A percentile compares a stretch with the other conserved stretches of the same genome.
Conservation (phyloP, 1,140 invertebrate species). For the Trypoxylus dichotomus region DNA sequence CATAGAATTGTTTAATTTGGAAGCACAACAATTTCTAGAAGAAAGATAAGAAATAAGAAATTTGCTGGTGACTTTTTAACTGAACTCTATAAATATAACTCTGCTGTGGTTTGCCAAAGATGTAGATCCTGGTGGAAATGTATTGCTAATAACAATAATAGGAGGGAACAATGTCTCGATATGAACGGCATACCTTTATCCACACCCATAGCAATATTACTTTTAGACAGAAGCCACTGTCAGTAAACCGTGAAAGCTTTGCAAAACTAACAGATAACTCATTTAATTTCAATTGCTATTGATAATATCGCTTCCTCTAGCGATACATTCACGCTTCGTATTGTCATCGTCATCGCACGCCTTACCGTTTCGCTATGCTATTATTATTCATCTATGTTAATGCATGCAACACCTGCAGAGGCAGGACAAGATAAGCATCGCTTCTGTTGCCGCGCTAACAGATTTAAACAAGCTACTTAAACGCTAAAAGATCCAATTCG, state of each 20-base stretch:
- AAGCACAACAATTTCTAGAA: no score
- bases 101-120: no score
- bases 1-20: no score
- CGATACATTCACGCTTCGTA: background rate
- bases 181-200: no score
- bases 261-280: background rate
- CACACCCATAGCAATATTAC: no score
- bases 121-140: no score
- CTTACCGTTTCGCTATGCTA: background rate
- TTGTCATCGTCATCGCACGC: background rate
- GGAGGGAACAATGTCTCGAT: no score
- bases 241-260: background rate
- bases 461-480: background rate
- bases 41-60: no score
- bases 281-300: background rate
- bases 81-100: no score
- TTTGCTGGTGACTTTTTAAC: no score
- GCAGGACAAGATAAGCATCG: conserved; percentile 2
- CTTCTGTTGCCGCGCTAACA: background rate
- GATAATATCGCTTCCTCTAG: background rate
- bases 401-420: conserved; percentile 20
- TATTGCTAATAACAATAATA: no score
- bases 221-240: no score
- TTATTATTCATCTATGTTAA: conserved; percentile 24
- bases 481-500: background rate